Percentiles rank a stretch among this genome's conserved stretches.
phyloP scores from a whole-genome alignment of 1,140 invertebrate genomes.

The Drosophila nasuta region DNA sequence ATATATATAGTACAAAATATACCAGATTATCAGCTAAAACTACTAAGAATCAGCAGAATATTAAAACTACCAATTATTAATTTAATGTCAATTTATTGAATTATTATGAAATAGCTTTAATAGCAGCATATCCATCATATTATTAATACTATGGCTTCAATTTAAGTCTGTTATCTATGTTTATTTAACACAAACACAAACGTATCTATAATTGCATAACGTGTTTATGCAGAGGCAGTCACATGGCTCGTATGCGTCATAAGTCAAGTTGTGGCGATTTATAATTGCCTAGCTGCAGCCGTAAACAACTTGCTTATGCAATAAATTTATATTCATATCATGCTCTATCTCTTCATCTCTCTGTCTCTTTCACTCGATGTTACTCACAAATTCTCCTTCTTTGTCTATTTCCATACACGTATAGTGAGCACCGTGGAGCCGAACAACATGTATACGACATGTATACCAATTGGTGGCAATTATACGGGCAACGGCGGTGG shows the following conservation, averaged over 20 bases:
- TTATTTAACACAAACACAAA: background rate
- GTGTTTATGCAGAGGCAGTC: background rate
- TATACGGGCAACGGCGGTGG: slow-evolving; percentile 81
- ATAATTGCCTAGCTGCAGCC: slow-evolving; percentile 12
- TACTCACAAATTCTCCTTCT: slow-evolving; percentile 13
- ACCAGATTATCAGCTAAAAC: too few species aligned
- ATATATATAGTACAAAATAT: too few species aligned
- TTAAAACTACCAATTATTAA: too few species aligned
- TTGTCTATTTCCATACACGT: slow-evolving; percentile 28
- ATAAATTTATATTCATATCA: slow-evolving; percentile 53
- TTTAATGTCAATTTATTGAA: too few species aligned
- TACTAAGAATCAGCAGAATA: too few species aligned
- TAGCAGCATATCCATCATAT: too few species aligned
- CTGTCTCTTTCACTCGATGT: background rate
- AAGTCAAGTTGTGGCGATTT: slow-evolving; percentile 17
- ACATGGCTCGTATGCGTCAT: slow-evolving; percentile 40
- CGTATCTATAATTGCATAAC: slow-evolving; percentile 1
- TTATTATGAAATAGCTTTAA: too few species aligned
- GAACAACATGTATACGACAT: slow-evolving; percentile 86
- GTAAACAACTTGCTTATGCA: slow-evolving; percentile 30
- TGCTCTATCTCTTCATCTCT: background rate
- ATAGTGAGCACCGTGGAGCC: slow-evolving; percentile 86
- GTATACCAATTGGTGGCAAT: slow-evolving; percentile 85
- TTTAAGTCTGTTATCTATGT: background rate
- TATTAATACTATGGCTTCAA: too few species aligned